Conservation (phyloP, 2,797 vertebrate species). For the Phalloptychus januarius region DNA sequence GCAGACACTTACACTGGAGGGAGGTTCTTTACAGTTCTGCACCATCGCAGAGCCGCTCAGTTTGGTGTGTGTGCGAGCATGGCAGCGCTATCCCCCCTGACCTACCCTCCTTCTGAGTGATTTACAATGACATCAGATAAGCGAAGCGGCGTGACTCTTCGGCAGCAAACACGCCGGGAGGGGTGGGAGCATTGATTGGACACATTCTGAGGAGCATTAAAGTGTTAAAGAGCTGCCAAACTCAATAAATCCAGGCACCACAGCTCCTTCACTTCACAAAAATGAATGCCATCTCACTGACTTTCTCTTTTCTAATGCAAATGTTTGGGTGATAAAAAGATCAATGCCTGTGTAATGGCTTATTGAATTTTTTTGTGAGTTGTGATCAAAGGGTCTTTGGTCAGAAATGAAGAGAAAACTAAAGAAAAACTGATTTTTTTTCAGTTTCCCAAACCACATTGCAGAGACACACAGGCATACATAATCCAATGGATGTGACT, state of each 20-base stretch:
- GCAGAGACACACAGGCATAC: constrained; percentile 26
- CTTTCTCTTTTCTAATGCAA: constrained; percentile 68
- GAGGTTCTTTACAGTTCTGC: constrained; percentile 44
- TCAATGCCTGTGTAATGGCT: constrained; percentile 75
- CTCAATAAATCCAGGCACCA: constrained; percentile 72
- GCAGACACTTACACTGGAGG: constrained; percentile 23
- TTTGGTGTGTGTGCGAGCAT: neutral
- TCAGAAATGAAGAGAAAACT: constrained; percentile 61
- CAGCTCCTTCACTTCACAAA: constrained; percentile 40
- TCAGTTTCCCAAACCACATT: constrained; percentile 36
- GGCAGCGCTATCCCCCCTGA: constrained; percentile 39
- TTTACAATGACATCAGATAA: constrained; percentile 77
- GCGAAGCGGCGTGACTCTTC: constrained; percentile 52
- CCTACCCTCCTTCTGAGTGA: constrained; percentile 64
- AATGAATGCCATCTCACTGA: constrained; percentile 47
- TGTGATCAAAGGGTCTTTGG: constrained; percentile 54
- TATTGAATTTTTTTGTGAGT: constrained; percentile 72
- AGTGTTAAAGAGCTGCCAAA: constrained; percentile 77
- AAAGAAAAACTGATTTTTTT: constrained; percentile 25
- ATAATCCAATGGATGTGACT: constrained; percentile 67
- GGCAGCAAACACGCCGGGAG: constrained; percentile 34
- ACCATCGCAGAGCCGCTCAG: constrained; percentile 20
- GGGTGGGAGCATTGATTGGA: constrained; percentile 72
- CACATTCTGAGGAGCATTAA: constrained; percentile 73
- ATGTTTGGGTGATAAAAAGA: constrained; percentile 73